Conservation (phyloP, 1,140 invertebrate species). For the Microplitis demolitor region DNA sequence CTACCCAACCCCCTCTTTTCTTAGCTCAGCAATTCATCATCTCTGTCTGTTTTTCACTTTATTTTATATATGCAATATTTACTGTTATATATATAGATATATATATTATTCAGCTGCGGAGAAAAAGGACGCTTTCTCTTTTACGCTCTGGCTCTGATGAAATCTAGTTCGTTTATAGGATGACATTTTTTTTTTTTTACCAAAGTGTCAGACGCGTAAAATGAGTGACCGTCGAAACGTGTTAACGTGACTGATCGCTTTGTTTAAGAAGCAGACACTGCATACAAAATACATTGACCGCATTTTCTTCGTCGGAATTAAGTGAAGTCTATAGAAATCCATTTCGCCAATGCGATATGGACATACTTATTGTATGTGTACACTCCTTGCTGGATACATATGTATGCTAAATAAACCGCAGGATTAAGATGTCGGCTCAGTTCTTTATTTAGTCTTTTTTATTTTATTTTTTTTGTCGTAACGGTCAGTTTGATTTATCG, state of each 20-base stretch:
- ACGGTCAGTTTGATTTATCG: conserved; percentile 60
- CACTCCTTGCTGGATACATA: neutral
- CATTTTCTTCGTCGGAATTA: no score
- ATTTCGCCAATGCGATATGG: neutral
- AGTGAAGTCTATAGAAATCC: conserved; percentile 29
- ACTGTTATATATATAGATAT: conserved; percentile 37
- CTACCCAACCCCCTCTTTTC: conserved; percentile 46
- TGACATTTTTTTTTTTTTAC: neutral
- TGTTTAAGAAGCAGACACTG: no score
- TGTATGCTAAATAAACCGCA: neutral
- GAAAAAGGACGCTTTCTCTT: conserved; percentile 32
- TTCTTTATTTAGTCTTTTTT: conserved; percentile 1
- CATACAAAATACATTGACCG: no score
- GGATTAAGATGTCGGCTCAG: no score
- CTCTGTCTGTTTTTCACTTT: conserved; percentile 61
- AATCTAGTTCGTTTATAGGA: neutral
- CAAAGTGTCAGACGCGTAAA: neutral
- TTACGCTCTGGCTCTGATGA: neutral
- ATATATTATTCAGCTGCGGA: conserved; percentile 60
- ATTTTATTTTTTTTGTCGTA: neutral
- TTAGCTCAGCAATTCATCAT: conserved; percentile 57
- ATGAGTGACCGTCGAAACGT: no score
- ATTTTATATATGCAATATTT: conserved; percentile 62
- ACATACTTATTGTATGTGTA: no score
- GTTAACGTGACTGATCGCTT: no score